Conservation (phyloP, 1,140 invertebrate species). For the Rhyacophila brunnea region DNA sequence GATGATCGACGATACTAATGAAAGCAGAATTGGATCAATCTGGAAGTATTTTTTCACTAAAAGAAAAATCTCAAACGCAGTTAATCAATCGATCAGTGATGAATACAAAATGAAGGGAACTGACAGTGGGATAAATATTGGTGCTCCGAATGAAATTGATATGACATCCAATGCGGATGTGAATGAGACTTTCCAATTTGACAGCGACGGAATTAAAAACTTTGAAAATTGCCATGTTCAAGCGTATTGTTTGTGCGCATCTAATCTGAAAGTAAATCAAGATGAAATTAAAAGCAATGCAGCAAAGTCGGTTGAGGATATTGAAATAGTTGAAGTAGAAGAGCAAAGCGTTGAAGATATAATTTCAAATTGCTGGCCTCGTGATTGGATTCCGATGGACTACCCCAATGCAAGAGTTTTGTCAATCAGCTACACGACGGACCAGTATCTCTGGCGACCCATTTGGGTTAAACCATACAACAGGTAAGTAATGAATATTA, state of each 20-base stretch:
- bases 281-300: not conserved
- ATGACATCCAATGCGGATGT: not conserved
- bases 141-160: too few relatives aligned
- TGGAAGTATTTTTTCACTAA: too few relatives aligned
- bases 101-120: too few relatives aligned
- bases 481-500: slow-evolving; percentile 47
- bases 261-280: not conserved
- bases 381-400: slow-evolving; percentile 67
- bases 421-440: slow-evolving; percentile 70
- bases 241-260: not conserved
- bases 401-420: slow-evolving; percentile 66
- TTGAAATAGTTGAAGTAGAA: not conserved
- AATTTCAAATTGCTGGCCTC: slow-evolving; percentile 64
- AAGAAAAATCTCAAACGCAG: too few relatives aligned
- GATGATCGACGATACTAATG: too few relatives aligned
- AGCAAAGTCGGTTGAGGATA: not conserved
- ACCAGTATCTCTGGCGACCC: slow-evolving; percentile 67
- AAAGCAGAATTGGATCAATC: too few relatives aligned
- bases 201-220: not conserved
- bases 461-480: slow-evolving; percentile 64
- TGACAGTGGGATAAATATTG: too few relatives aligned
- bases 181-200: not conserved
- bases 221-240: not conserved
- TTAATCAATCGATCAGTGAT: too few relatives aligned
- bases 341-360: slow-evolving; percentile 3